Conservation (phyloP, 2,888 invertebrate genomes). For the Dorcus hopei region DNA sequence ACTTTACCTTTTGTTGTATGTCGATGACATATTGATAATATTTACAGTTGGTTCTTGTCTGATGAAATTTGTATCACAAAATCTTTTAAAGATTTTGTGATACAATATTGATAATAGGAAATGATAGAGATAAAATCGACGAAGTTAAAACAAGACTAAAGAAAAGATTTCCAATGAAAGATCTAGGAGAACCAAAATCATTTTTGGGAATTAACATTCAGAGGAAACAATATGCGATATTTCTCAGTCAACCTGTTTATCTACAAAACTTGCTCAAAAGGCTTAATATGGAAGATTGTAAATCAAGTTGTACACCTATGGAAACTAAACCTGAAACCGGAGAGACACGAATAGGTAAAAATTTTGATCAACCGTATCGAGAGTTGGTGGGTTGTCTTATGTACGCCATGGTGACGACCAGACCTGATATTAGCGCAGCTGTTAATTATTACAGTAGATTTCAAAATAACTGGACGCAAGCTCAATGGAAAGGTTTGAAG, state of each 20-base stretch:
- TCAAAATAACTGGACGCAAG: constrained; percentile 10
- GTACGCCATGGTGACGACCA: constrained; percentile 8
- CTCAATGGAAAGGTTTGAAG: constrained; percentile 25
- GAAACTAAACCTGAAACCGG: constrained; percentile 18
- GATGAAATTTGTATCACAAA: no score
- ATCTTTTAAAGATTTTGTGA: no score
- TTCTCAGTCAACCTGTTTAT: constrained; percentile 28
- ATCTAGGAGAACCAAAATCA: constrained; percentile 26
- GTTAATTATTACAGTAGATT: constrained; percentile 11
- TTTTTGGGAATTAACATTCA: constrained; percentile 32
- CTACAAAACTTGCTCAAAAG: constrained; percentile 26
- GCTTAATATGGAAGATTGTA: constrained; percentile 31
- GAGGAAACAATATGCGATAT: constrained; percentile 20
- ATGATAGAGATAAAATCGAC: no score
- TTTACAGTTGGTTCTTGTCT: no score
- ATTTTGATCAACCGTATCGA: constrained; percentile 1
- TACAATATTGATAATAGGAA: no score
- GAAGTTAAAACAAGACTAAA: no score
- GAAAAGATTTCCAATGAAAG: constrained; percentile 29
- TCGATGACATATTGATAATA: constrained; percentile 32
- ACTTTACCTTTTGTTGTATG: constrained; percentile 29
- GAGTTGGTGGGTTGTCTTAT: constrained; percentile 12
- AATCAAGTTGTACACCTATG: constrained; percentile 27
- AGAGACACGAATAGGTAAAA: neutral
- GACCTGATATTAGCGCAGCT: constrained; percentile 9